phyloP scores from a whole-genome alignment of 2,113 vertebrate genomes.

The Miniopterus natalensis region DNA sequence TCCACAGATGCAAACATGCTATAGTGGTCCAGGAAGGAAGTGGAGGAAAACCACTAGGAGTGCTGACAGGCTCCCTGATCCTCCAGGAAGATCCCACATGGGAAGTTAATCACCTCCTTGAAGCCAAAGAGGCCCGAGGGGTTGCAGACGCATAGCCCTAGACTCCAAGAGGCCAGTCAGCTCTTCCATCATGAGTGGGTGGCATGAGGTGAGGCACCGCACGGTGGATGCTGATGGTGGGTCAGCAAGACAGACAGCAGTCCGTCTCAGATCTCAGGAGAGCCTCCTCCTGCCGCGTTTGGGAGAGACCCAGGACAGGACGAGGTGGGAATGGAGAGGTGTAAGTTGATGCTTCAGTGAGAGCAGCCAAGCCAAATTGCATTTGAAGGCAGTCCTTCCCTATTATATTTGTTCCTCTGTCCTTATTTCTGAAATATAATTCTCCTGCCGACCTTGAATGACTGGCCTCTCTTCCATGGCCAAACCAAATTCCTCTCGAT shows the following conservation, averaged over 20 bases:
- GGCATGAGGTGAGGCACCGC: not conserved
- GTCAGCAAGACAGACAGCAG: not conserved
- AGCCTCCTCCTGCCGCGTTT: no score
- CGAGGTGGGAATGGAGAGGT: not conserved
- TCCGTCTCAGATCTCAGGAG: no score
- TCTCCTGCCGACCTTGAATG: not conserved
- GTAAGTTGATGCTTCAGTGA: not conserved
- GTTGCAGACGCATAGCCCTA: not conserved
- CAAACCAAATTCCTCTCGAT: not conserved
- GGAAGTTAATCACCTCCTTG: slow-evolving; percentile 26
- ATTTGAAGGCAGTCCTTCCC: not conserved
- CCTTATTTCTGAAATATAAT: not conserved
- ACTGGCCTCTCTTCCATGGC: not conserved
- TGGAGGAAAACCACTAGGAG: not conserved
- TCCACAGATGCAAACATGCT: not conserved
- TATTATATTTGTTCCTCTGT: not conserved
- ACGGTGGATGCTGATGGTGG: not conserved
- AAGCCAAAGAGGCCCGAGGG: slow-evolving; percentile 35
- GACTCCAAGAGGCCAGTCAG: not conserved
- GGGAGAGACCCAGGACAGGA: not conserved
- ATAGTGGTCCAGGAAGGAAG: not conserved
- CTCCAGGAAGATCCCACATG: not conserved
- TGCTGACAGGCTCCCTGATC: not conserved
- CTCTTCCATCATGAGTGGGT: not conserved
- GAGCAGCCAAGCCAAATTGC: not conserved